A percentile compares a stretch with the other conserved stretches of the same genome.
These are phyloP conservation scores for Carettochelys insculpta DNA, from an alignment of 2,113 vertebrate genomes.

Conservation along the genomic window DNA sequence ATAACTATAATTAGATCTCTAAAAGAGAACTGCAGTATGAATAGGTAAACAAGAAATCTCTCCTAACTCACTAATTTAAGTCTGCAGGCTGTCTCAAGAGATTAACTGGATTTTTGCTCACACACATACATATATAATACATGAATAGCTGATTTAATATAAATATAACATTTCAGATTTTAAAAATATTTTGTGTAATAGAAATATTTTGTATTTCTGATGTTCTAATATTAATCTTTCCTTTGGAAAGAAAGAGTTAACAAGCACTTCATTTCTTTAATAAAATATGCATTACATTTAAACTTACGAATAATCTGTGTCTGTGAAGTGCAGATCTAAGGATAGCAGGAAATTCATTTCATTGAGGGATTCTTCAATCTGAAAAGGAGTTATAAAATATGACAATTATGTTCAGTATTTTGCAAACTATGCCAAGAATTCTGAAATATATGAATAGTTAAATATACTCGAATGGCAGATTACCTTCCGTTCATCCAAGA, in stretches of 20 bases:
- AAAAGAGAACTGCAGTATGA: not conserved
- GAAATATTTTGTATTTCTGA: not conserved
- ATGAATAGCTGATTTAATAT: not conserved
- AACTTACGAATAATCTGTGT: conserved; percentile 98
- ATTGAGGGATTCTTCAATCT: conserved; percentile 96
- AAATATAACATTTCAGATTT: not conserved
- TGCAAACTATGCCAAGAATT: not conserved
- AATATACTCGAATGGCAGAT: conserved; percentile 41
- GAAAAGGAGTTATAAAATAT: conserved; percentile 63
- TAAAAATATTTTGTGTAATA: not conserved
- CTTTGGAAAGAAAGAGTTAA: not conserved
- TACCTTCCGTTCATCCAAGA: conserved; percentile 97
- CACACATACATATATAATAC: not conserved
- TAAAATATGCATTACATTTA: conserved; percentile 16
- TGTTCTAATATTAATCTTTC: not conserved
- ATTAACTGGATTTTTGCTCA: not conserved
- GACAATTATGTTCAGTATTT: conserved; percentile 9
- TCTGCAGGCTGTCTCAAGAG: not conserved
- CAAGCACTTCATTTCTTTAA: not conserved
- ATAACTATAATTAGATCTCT: not conserved
- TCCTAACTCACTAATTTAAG: not conserved
- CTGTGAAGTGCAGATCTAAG: conserved; percentile 95
- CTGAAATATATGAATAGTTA: conserved; percentile 13
- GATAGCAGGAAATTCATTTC: conserved; percentile 95
- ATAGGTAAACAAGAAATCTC: not conserved